Conservation (phyloP, 2,888 invertebrate genomes). For the Melangyna quadrimaculata region DNA sequence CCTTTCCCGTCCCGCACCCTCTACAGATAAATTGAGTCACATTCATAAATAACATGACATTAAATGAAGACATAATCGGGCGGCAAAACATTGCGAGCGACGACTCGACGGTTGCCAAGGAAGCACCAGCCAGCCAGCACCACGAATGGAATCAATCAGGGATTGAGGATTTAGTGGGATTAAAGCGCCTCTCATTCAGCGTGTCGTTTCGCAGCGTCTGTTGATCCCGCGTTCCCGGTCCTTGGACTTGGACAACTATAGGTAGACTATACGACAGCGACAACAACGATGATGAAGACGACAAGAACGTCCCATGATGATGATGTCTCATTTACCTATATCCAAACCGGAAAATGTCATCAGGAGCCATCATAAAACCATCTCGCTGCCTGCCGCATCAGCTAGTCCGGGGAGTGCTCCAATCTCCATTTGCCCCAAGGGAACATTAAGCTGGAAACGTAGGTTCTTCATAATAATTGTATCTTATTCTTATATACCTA, state of each 20-base stretch:
- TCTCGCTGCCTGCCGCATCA: conserved; percentile 39
- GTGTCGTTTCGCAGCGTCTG: conserved; percentile 26
- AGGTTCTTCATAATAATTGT: conserved; percentile 61
- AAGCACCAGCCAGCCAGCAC: conserved; percentile 30
- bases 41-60: conserved; percentile 71
- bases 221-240: conserved; percentile 22
- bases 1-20: conserved; percentile 12
- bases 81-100: conserved; percentile 42
- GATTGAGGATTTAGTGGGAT: conserved; percentile 62
- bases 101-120: conserved; percentile 42
- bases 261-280: neutral
- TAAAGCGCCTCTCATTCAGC: conserved; percentile 52
- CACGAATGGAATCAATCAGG: conserved; percentile 63
- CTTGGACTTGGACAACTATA: neutral
- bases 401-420: neutral
- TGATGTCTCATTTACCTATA: conserved; percentile 72
- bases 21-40: conserved; percentile 65
- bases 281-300: neutral
- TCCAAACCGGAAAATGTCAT: conserved; percentile 72
- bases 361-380: conserved; percentile 70
- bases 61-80: conserved; percentile 72
- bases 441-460: conserved; percentile 35
- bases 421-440: conserved; percentile 52
- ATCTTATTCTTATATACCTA: neutral
- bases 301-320: conserved; percentile 24